These are phyloP conservation scores for Lithophane socia DNA, from an alignment of 2,888 invertebrate species.

Conservation along the genomic window DNA sequence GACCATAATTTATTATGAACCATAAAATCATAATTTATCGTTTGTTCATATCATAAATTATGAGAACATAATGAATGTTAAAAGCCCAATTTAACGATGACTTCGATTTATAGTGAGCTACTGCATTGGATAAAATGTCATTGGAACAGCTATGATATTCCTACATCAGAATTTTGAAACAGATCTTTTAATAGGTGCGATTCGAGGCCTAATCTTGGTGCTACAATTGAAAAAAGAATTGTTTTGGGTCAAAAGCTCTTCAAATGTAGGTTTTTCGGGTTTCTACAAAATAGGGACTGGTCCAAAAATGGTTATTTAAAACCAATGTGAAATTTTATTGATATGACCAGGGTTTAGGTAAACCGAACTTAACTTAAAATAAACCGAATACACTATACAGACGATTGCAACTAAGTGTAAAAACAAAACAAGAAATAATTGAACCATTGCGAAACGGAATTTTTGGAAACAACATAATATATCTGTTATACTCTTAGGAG, in stretches of 20 bases:
- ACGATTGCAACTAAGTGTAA: neutral
- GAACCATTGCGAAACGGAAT: neutral
- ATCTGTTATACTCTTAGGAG: neutral
- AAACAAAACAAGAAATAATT: constrained; percentile 2
- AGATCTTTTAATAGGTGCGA: neutral
- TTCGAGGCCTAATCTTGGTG: no score
- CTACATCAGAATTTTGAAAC: neutral
- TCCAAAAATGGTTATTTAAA: neutral
- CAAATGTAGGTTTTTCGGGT: neutral
- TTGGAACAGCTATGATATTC: constrained; percentile 1
- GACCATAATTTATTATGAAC: constrained; percentile 13
- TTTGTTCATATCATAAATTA: constrained; percentile 7
- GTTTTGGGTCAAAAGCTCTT: neutral
- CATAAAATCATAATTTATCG: constrained; percentile 22
- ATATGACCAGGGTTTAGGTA: no score
- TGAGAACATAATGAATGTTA: constrained; percentile 19
- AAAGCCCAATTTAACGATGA: constrained; percentile 24
- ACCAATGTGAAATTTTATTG: no score
- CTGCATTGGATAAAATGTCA: constrained; percentile 11
- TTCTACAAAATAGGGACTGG: neutral
- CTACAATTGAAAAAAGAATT: neutral
- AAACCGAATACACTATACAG: neutral
- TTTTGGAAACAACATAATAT: neutral
- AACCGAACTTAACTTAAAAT: no score
- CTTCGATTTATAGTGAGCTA: constrained; percentile 36